Conservation (phyloP, 2,113 vertebrate genomes). For the Sardina pilchardus region DNA sequence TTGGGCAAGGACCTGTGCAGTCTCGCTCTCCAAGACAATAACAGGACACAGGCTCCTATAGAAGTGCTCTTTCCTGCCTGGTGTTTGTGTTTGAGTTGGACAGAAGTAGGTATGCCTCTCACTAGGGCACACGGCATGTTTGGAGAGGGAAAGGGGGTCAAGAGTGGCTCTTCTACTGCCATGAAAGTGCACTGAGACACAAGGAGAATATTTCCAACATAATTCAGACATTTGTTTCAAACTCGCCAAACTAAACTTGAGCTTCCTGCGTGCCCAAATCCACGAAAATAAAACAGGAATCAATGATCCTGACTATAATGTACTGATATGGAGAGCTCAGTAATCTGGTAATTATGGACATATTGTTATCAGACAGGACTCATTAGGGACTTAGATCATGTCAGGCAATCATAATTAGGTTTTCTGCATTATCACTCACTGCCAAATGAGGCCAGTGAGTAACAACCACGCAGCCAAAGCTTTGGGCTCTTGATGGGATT, state of each 20-base stretch:
- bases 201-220: not conserved
- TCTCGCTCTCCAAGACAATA: not conserved
- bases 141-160: not conserved
- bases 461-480: conserved; percentile 1
- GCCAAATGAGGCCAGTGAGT: not conserved
- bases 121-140: not conserved
- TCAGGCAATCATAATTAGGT: conserved; percentile 14
- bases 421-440: not conserved
- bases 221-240: not conserved
- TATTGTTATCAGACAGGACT: not conserved
- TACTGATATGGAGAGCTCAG: not conserved
- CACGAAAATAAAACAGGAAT: not conserved
- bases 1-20: not conserved
- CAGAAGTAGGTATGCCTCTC: not conserved
- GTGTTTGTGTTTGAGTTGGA: not conserved
- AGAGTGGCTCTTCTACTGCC: not conserved
- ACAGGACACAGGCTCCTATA: not conserved
- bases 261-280: not conserved
- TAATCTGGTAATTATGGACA: not conserved
- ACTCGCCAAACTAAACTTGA: not conserved
- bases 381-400: not conserved
- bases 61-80: not conserved
- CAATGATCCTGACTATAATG: not conserved
- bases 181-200: not conserved
- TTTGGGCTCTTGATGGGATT: not conserved